Evolutionary conservation across 2,888 invertebrate species (phyloP).

Genomic region (Leptothorax acervorum): DNA sequence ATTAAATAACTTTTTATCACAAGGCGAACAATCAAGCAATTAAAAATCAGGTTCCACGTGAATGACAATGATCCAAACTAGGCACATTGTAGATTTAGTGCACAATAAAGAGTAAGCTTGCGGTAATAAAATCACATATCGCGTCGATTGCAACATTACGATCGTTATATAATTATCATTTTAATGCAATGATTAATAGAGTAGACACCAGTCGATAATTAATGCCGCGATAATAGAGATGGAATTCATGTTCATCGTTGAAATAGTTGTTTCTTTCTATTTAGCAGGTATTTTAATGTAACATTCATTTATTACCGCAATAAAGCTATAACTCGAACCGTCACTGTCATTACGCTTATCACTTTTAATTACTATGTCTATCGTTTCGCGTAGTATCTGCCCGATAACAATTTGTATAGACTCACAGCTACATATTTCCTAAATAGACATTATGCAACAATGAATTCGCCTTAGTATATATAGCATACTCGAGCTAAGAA

Average conservation of each 20-base stretch:
- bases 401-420: slow-evolving; percentile 6
- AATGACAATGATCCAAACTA: slow-evolving; percentile 5
- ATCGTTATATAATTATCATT: not conserved
- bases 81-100: not conserved
- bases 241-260: not conserved
- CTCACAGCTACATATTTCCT: not conserved
- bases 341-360: slow-evolving; percentile 12
- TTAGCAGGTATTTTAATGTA: slow-evolving; percentile 5
- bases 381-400: not conserved
- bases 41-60: slow-evolving; percentile 1
- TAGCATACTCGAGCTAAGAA: not conserved
- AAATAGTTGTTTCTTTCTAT: not conserved
- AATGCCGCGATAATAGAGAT: slow-evolving; percentile 1
- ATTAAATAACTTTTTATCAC: slow-evolving; percentile 29
- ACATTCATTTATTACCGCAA: slow-evolving; percentile 41
- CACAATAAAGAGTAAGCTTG: not conserved
- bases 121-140: slow-evolving; percentile 22
- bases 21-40: slow-evolving; percentile 1
- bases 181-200: slow-evolving; percentile 3
- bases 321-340: slow-evolving; percentile 6
- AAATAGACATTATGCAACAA: slow-evolving; percentile 28
- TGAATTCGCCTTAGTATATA: not conserved
- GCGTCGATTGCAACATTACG: not conserved
- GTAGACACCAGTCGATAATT: not conserved
- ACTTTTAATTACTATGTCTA: slow-evolving; percentile 16